phyloP scores from a whole-genome alignment of 2,797 vertebrate species.

The Urosaurus nigricauda region DNA sequence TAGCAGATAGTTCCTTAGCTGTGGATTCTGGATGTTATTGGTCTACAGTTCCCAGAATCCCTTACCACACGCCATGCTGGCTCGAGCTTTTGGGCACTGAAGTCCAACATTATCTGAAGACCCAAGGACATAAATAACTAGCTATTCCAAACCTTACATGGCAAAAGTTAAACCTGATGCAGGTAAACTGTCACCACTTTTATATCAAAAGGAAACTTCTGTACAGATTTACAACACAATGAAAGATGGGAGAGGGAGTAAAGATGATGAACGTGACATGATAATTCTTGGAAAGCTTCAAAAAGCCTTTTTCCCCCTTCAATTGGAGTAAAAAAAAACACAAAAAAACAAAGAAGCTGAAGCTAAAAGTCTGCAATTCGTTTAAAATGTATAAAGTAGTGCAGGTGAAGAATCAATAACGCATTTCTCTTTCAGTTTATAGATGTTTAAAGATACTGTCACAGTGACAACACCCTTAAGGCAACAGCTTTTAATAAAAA shows the following conservation, averaged over 20 bases:
- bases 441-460: slow-evolving; percentile 53
- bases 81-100: too few species aligned
- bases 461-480: slow-evolving; percentile 20
- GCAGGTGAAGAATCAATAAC: slow-evolving; percentile 54
- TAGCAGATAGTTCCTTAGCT: too few species aligned
- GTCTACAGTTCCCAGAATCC: too few species aligned
- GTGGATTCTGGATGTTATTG: too few species aligned
- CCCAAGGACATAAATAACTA: too few species aligned
- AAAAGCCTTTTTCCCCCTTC: background rate
- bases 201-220: background rate
- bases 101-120: too few species aligned
- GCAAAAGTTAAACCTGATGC: background rate
- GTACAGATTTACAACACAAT: background rate
- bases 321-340: slow-evolving; percentile 52
- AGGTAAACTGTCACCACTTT: background rate
- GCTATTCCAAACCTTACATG: background rate
- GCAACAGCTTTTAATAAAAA: slow-evolving; percentile 54
- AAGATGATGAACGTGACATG: background rate
- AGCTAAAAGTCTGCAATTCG: slow-evolving; percentile 50
- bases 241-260: background rate
- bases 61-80: too few species aligned
- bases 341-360: slow-evolving; percentile 47
- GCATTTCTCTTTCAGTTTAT: slow-evolving; percentile 50
- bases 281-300: slow-evolving; percentile 1
- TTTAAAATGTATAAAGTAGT: slow-evolving; percentile 49